Percentiles rank a stretch among this genome's conserved stretches.
phyloP scores from a whole-genome alignment of 2,888 invertebrate species.

The Drosophila anomalata region DNA sequence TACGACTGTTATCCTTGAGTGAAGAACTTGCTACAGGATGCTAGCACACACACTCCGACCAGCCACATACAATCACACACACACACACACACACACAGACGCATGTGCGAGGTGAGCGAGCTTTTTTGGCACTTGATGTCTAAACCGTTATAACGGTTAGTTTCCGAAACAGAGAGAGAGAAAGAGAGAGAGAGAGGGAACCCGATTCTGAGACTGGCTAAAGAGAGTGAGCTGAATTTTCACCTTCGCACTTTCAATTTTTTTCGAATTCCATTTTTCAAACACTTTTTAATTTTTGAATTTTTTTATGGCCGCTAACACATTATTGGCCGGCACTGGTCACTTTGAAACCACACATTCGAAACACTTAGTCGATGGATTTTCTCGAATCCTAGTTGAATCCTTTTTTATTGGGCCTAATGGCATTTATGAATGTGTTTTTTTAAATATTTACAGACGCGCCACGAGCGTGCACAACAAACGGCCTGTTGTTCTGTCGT shows the following conservation, averaged over 20 bases:
- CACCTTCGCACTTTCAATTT: slow-evolving; percentile 73
- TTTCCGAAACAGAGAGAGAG: slow-evolving; percentile 44
- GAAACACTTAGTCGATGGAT: slow-evolving; percentile 25
- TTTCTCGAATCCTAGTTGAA: slow-evolving; percentile 13
- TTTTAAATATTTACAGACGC: slow-evolving; percentile 76
- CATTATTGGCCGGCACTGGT: slow-evolving; percentile 41
- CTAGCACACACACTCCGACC: slow-evolving; percentile 55
- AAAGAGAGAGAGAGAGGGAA: slow-evolving; percentile 11
- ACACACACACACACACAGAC: slow-evolving; percentile 46
- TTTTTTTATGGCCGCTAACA: slow-evolving; percentile 5
- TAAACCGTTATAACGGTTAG: slow-evolving; percentile 60
- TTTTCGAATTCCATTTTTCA: slow-evolving; percentile 41
- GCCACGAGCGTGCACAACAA: slow-evolving; percentile 57
- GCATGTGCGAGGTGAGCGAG: slow-evolving; percentile 70
- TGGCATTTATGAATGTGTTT: slow-evolving; percentile 56
- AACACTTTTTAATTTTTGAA: slow-evolving; percentile 36
- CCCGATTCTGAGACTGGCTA: slow-evolving; percentile 29
- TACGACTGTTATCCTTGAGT: slow-evolving; percentile 80
- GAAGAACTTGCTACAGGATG: slow-evolving; percentile 79
- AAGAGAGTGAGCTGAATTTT: slow-evolving; percentile 66
- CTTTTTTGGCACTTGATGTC: slow-evolving; percentile 69
- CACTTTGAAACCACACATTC: slow-evolving; percentile 37
- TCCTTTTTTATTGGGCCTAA: slow-evolving; percentile 43
- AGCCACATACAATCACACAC: slow-evolving; percentile 5
- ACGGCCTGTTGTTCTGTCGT: slow-evolving; percentile 66